Evolutionary conservation across 2,888 invertebrate genomes (phyloP), one percentile per base, ranked within the genome.

Genomic region (Apamea crenata): DNA sequence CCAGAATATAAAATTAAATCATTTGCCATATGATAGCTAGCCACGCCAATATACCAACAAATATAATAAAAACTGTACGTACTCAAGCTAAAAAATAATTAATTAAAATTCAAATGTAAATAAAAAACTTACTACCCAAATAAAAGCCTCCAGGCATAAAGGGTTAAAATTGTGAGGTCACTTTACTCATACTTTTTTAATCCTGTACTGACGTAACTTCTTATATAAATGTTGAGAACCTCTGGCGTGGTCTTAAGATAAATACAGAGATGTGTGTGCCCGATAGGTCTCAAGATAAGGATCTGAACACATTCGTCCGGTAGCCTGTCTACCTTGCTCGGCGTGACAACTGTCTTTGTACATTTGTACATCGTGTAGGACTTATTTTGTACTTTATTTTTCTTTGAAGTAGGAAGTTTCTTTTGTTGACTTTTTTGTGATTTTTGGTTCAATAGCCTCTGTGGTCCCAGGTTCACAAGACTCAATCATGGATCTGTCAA

Each of bases 281-380:
- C 29, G 86, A 88, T 88, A 86, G 36, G 61, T 66, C 56, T 66
- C 18, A 25, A 74, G 88, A 88, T 88, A 85, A 88, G 32, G 72
- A 86, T 87, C 86, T 61, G 44, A 67, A 67, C 50, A 78, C 50
- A 74, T 63, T 71, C 63, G 63, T 77, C 71, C 78, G 68, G 86
- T 78, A 86, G 87, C 77, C 21, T 67, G 66, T 59, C 73, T 74
- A 78, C 70, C 79, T 77, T 50, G 74, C 77, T 14, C 66, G 29
- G 74, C 66, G 65, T 71, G 81, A 67, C 83, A 73, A 78, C 68
- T 59, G 74, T 36, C 47, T 47, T 56, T 53, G 61, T 65, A 68
- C 53, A 61, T 47, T 56, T 53, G 61, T 65, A 68, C 53, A 70
- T 61, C 61, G 76, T 76, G 73, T 76, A 61, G 73, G 18, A 66